Base-by-base conservation (phyloP, 2,797 vertebrate genomes). In the Microcaecilia unicolor region DNA sequence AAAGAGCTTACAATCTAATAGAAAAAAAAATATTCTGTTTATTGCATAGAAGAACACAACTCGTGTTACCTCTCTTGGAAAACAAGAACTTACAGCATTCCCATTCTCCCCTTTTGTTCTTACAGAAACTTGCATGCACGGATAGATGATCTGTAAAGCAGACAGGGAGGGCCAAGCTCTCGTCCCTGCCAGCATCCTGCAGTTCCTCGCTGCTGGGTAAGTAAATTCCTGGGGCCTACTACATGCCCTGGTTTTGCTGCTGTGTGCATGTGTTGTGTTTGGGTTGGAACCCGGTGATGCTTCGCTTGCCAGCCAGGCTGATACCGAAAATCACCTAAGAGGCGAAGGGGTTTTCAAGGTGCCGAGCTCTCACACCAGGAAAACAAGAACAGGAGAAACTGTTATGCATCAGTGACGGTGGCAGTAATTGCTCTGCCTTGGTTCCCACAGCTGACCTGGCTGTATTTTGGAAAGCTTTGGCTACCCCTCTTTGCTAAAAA, bases 261-360 rank as follows among this genome's bases (percentile, higher is more conserved):
- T 49, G 52, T 26, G 31, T 14, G 8, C 57, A 13, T 47, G 47
- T 13, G n/a, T 28, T 35, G 42, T 70, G 42, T 61, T 67, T 54
- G 42, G 32, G 42, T 69, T 76, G 44, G 37, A 44, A 54, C 10
- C n/a, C 51, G 17, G 31, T 12, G 4, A n/a, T 56, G 30, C 76
- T 72, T 73, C 50, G 32, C 58, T 48, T 61, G 53, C 54, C 16
- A 38, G 10, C 15, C 27, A 27, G 9, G n/a, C n/a, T 9, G 7
- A 31, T n/a, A 23, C 5, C 37, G 1, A 4, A 11, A 8, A 20
- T 32, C 12, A 41, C 9, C n/a, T 26, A 28, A 25, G 32, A 32
- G 13, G 41, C 25, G 34, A 39, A 33, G 21, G 16, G n/a, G n/a
- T n/a, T n/a, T 31, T 25, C 13, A 31, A 28, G 25, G 19, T 35